A percentile compares a stretch with the other conserved stretches of the same genome.
Evolutionary conservation across 2,888 invertebrate genomes (phyloP).

Genomic region (Aleiodes testaceus): DNA sequence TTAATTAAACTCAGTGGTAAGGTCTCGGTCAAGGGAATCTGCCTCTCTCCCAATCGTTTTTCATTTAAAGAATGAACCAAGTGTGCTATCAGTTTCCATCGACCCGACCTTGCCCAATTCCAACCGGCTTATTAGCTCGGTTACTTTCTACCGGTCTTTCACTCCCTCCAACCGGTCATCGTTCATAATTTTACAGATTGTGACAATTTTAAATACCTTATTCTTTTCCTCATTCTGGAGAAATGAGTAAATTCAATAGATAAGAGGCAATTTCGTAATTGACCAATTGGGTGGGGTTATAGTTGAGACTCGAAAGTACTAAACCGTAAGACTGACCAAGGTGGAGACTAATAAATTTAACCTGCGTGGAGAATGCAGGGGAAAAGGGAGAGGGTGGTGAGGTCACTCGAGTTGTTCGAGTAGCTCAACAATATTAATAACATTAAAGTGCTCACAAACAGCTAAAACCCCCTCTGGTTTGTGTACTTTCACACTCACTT

Average conservation of each 20-base stretch:
- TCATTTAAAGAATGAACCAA: not conserved
- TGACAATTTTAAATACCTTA: not conserved
- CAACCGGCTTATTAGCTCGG: slow-evolving; percentile 32
- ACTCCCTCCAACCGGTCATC: slow-evolving; percentile 11
- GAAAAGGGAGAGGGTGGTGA: too few relatives aligned
- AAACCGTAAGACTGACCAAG: slow-evolving; percentile 4
- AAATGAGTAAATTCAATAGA: not conserved
- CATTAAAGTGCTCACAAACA: slow-evolving; percentile 31
- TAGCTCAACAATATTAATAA: slow-evolving; percentile 3
- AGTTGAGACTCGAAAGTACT: slow-evolving; percentile 9
- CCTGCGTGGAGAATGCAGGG: too few relatives aligned
- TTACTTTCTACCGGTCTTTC: slow-evolving; percentile 29
- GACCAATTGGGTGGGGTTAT: not conserved
- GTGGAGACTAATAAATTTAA: slow-evolving; percentile 29
- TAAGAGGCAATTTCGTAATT: slow-evolving; percentile 17
- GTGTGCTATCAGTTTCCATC: slow-evolving; percentile 24
- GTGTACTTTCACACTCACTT: slow-evolving; percentile 19
- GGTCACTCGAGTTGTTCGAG: not conserved
- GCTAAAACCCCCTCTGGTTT: slow-evolving; percentile 13
- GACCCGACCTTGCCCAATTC: slow-evolving; percentile 40
- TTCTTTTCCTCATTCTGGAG: not conserved
- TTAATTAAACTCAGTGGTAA: slow-evolving; percentile 29
- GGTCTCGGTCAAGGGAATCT: slow-evolving; percentile 39
- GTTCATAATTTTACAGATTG: slow-evolving; percentile 4
- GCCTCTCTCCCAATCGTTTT: not conserved